Evolutionary conservation across 1,140 invertebrate species (phyloP).

Genomic region (Apocrypta bakeri): DNA sequence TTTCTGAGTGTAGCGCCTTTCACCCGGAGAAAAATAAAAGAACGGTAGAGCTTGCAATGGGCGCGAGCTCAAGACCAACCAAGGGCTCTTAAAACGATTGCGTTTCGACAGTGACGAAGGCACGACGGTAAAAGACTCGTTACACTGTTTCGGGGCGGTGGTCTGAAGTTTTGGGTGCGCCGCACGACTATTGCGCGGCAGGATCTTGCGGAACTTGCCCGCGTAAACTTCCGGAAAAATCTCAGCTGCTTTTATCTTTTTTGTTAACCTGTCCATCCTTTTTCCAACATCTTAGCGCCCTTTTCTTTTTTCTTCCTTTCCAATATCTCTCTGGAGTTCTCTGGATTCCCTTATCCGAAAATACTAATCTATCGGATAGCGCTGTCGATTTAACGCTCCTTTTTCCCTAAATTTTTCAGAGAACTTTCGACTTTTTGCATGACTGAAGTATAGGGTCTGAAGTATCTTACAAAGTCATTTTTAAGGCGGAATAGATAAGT

Average conservation of each 20-base stretch:
- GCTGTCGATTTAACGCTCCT: background rate
- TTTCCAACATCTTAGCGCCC: background rate
- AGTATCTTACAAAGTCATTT: too few species aligned
- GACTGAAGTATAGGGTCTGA: too few species aligned
- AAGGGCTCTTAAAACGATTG: constrained; percentile 43
- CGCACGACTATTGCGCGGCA: constrained; percentile 19
- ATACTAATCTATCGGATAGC: background rate
- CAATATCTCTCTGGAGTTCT: background rate
- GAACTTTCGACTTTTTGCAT: too few species aligned
- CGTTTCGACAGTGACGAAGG: constrained; percentile 43
- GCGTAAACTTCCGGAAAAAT: constrained; percentile 41
- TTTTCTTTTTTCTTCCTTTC: background rate
- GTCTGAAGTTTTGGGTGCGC: constrained; percentile 21
- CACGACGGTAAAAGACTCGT: constrained; percentile 41
- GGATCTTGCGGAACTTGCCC: background rate
- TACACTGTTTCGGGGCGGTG: constrained; percentile 23
- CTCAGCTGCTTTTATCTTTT: constrained; percentile 16
- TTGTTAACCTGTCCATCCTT: constrained; percentile 10
- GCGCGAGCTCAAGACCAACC: background rate
- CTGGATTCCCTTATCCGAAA: background rate
- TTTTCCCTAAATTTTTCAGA: background rate
- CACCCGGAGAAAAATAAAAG: background rate
- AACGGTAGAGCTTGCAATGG: background rate
- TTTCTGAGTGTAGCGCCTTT: background rate
- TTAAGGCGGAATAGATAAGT: too few species aligned